Evolutionary conservation across 2,888 invertebrate genomes (phyloP), one percentile per base, ranked within the genome.

Genomic region (Exephanes ischioxanthus): DNA sequence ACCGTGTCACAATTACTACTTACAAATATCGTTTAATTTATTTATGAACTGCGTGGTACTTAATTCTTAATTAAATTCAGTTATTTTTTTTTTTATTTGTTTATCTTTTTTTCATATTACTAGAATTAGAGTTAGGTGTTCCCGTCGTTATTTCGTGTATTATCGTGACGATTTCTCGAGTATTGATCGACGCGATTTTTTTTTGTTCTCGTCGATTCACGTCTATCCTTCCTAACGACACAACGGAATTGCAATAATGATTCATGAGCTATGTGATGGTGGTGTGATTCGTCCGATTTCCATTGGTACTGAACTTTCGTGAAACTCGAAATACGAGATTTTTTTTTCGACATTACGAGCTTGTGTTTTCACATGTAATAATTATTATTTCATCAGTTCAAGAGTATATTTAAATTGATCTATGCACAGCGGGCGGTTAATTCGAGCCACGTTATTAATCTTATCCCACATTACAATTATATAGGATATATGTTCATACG

Each of bases 51-150:
- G 71, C 61, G 70, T 48, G 79, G 45, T 79, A 79, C 67, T 83
- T 67, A 37, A 61, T 58, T 33, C 26, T 72, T 77, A 33, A 73
- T 58, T 79, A 80, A 68, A 80, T 80, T 80, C 37, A 76, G 41
- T 76, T 68, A 48, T 66, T 48, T 67, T 22, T 48, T 67, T 22
- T 58, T 58, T 58, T 11, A 77, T 66, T 33, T 63, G 3, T 77
- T 22, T 77, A 66, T 66, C 75, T 22, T 45, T 19, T 19, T 16
- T 48, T 37, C 19, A 55, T 61, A 61, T 72, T 4, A 80, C 79
- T 86, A 84, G 68, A 79, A 81, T 73, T 84, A 82, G 45, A 80
- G 48, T 83, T 84, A 86, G 80, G 73, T 84, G 80, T 86, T 81
- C 78, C 84, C 84, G 73, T 70, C 73, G 53, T 63, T 70, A 41